Evolutionary conservation across 2,113 vertebrate genomes (phyloP), one percentile per base, ranked within the genome.

Genomic region (Osmerus eperlanus): DNA sequence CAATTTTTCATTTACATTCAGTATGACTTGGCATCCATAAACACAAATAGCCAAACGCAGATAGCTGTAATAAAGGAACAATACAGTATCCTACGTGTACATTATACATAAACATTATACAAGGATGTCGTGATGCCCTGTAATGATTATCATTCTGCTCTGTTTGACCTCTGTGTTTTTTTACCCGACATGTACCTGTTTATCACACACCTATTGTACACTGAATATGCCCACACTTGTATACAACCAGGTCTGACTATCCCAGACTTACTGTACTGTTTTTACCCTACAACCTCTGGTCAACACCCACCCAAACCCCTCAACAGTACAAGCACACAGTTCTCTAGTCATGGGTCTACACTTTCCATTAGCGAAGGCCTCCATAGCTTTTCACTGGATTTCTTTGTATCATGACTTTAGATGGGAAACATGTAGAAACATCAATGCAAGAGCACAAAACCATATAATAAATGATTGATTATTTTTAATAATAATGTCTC

Each of bases 201-300:
- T 84, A 74, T 82, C 74, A 77, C 83, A 86, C 85, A 86, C 77
- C 78, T 89, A 89, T 86, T 79, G 83, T 88, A 90, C 90, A 92
- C 88, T 82, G 84, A 80, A 85, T 86, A 86, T 76, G 81, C 87
- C 73, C 75, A 70, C 73, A 85, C 86, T 88, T 82, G 82, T 82
- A 81, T 76, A 78, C 66, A 76, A 87, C 82, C 81, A 67, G 80
- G 64, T n/a, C n/a, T n/a, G n/a, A n/a, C n/a, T n/a, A 66, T 80
- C 72, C 53, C 84, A 83, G 85, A 77, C 84, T 86, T 78, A 78
- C 41, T 12, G 41, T 7, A 47, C 41, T 47, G 41, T 47, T 47
- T 7, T 12, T 2, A 47, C 7, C 8, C 41, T 47, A 47, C 41
- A 9, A 47, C 9, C 41, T 47, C 41, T 47, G 41, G 41, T 47